phyloP scores from a whole-genome alignment of 2,888 invertebrate genomes.

The Amphipoea lucens region DNA sequence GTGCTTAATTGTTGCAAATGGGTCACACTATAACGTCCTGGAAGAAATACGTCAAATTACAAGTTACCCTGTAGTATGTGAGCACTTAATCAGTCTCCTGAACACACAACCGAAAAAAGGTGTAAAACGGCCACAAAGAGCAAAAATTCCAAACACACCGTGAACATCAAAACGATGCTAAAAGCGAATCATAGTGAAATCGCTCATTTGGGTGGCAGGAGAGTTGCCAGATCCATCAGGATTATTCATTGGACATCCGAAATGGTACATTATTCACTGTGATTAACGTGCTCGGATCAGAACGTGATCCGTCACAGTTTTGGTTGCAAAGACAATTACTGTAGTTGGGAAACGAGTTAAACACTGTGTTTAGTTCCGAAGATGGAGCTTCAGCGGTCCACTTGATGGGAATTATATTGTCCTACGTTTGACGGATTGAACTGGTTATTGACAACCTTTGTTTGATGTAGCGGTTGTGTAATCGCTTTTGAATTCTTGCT shows the following conservation, averaged over 20 bases:
- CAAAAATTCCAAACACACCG: conserved; percentile 38
- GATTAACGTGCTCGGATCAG: conserved; percentile 76
- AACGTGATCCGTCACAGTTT: conserved; percentile 69
- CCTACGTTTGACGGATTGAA: conserved; percentile 23
- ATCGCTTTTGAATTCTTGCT: conserved; percentile 26
- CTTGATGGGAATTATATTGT: conserved; percentile 27
- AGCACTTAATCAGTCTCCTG: neutral
- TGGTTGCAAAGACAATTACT: conserved; percentile 64
- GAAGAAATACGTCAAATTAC: no score
- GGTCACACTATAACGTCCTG: no score
- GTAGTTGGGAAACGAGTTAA: conserved; percentile 38
- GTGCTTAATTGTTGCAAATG: no score
- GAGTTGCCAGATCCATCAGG: conserved; percentile 68
- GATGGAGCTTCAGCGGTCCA: conserved; percentile 20
- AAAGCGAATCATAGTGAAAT: conserved; percentile 57
- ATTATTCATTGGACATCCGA: conserved; percentile 70
- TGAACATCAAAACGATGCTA: conserved; percentile 57
- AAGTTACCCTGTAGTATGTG: neutral
- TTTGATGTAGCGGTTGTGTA: conserved; percentile 4
- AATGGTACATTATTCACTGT: conserved; percentile 77
- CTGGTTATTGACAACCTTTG: conserved; percentile 20
- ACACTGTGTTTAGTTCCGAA: conserved; percentile 44
- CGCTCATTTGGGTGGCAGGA: conserved; percentile 54
- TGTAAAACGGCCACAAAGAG: conserved; percentile 20
- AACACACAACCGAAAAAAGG: conserved; percentile 6